Percentiles rank a stretch among this genome's conserved stretches.
These are phyloP conservation scores for Bombus difficillimus DNA, from an alignment of 1,140 invertebrate genomes.

Conservation along the genomic window DNA sequence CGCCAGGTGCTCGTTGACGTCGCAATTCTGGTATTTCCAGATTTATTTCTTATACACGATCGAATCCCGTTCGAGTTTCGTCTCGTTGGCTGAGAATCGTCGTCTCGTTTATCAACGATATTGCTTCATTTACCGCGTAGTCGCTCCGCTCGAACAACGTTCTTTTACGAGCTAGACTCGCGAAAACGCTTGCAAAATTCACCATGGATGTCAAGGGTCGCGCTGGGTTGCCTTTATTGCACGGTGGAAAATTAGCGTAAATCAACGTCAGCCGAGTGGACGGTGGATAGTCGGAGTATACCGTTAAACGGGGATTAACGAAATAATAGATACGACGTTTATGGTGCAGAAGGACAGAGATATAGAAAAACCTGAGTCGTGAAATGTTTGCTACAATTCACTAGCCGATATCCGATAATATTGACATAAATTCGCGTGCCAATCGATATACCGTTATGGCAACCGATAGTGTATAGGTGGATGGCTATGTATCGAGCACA, in stretches of 20 bases:
- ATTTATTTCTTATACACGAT: constrained; percentile 4
- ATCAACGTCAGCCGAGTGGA: not conserved
- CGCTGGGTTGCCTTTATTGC: not conserved
- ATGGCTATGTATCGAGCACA: not conserved
- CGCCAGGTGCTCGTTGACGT: not conserved
- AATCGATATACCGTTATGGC: not conserved
- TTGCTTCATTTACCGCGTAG: constrained; percentile 21
- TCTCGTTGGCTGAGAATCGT: not conserved
- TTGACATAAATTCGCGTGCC: not conserved
- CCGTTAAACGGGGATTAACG: not conserved
- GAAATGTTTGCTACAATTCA: not conserved
- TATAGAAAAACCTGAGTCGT: not conserved
- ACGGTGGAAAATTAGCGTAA: not conserved
- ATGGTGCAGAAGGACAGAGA: not conserved
- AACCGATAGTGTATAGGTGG: not conserved
- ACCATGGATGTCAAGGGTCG: not conserved
- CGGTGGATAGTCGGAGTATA: not conserved
- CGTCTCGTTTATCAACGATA: constrained; percentile 20
- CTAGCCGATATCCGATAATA: not conserved
- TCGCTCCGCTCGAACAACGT: not conserved
- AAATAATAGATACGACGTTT: not conserved
- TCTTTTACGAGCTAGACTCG: not conserved
- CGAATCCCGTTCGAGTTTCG: not conserved
- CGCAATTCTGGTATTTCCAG: not conserved
- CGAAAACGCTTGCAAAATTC: constrained; percentile 7